A percentile compares a stretch with the other conserved stretches of the same genome.
Conservation (phyloP, 2,888 invertebrate genomes). For the Drosophila picticornis region DNA sequence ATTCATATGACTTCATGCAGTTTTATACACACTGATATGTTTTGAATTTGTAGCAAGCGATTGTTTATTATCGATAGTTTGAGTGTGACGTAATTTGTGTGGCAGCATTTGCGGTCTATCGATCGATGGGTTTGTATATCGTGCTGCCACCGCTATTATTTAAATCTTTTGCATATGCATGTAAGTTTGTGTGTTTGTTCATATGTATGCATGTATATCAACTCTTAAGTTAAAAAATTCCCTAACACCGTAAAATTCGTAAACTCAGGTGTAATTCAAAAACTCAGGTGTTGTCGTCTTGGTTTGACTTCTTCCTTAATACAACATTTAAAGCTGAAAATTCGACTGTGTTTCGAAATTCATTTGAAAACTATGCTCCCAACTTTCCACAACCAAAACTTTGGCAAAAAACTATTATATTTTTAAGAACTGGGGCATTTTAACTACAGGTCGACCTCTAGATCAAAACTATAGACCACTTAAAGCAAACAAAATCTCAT, state of each 20-base stretch:
- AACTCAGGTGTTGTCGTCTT: no score
- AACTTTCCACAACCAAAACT: background rate
- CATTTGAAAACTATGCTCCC: no score
- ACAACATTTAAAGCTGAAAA: no score
- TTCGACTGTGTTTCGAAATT: no score
- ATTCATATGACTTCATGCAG: background rate
- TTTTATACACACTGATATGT: background rate
- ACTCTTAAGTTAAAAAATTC: no score
- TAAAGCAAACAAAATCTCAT: background rate
- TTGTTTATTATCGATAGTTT: background rate
- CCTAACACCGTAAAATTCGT: no score
- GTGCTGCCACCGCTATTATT: background rate
- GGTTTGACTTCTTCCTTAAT: no score
- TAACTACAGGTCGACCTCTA: background rate
- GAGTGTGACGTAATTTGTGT: background rate
- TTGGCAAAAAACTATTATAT: rapidly evolving
- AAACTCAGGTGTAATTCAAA: no score
- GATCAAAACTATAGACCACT: background rate
- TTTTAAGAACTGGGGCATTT: background rate
- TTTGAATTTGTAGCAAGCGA: background rate
- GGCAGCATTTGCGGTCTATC: background rate
- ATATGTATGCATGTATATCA: no score
- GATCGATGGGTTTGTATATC: background rate
- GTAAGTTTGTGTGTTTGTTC: background rate
- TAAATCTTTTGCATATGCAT: background rate